phyloP scores from a whole-genome alignment of 2,113 vertebrate genomes.

The Chroicocephalus ridibundus region DNA sequence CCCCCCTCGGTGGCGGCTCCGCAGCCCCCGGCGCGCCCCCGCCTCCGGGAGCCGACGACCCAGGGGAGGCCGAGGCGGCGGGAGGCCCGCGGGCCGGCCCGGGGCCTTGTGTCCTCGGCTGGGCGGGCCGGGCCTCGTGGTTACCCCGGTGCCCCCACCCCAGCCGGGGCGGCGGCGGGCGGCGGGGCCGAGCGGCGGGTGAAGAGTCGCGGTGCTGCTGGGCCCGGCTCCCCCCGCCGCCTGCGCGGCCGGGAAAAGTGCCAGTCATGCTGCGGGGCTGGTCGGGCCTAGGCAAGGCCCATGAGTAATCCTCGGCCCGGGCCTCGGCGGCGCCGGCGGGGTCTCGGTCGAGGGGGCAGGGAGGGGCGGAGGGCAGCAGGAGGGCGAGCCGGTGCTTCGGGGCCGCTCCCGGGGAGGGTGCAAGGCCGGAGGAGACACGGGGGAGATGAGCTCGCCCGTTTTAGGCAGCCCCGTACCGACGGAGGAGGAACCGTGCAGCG shows the following conservation, averaged over 20 bases:
- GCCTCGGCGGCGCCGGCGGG: background rate
- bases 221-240: background rate
- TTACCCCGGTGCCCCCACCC: no score
- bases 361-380: background rate
- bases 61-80: background rate
- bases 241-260: background rate
- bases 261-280: background rate
- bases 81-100: background rate
- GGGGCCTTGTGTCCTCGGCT: background rate
- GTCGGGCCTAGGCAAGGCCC: background rate
- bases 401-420: background rate
- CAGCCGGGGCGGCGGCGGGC: background rate
- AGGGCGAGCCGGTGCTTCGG: background rate
- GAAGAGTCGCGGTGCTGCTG: background rate
- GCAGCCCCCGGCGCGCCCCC: no score
- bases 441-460: background rate
- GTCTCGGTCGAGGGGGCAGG: background rate
- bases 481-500: rapidly evolving
- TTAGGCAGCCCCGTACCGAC: background rate
- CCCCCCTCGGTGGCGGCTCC: background rate
- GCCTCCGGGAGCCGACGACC: no score
- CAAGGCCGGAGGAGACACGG: background rate
- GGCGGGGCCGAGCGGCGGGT: background rate
- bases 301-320: background rate
- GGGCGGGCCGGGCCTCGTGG: background rate